Conservation (phyloP, 92 coral and sea anemone genomes). For the Porites lobata region DNA sequence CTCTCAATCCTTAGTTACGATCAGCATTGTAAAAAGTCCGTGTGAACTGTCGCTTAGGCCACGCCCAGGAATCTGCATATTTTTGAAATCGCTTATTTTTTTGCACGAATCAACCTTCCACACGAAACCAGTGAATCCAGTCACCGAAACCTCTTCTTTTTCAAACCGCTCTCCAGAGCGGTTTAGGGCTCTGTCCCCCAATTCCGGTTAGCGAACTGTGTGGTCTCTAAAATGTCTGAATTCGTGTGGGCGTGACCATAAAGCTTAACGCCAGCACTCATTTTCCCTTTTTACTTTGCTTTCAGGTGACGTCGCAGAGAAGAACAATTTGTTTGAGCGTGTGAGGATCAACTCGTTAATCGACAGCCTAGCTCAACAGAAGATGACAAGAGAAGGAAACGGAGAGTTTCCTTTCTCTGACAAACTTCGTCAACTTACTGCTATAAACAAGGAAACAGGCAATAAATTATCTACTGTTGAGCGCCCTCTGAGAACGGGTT, state of each 20-base stretch:
- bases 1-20: no score
- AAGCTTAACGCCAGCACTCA: background rate
- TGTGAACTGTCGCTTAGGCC: no score
- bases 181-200: no score
- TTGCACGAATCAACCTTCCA: no score
- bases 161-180: no score
- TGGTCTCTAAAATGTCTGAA: no score
- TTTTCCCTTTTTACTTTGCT: background rate
- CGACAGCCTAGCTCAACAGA: conserved; percentile 9
- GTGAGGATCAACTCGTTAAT: conserved; percentile 18
- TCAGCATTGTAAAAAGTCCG: no score
- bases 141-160: no score
- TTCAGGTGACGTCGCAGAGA: background rate
- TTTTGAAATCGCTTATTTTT: no score
- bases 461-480: conserved; percentile 20
- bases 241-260: background rate
- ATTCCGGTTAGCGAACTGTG: no score
- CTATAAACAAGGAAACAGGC: conserved; percentile 18
- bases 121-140: no score
- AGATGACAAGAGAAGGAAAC: conserved; percentile 7
- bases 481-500: conserved; percentile 38
- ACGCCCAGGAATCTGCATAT: no score
- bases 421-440: conserved; percentile 33
- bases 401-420: conserved; percentile 53
- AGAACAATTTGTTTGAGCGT: conserved; percentile 28